These are phyloP conservation scores for Sardina pilchardus DNA, from an alignment of 2,113 vertebrate species.

Conservation along the genomic window DNA sequence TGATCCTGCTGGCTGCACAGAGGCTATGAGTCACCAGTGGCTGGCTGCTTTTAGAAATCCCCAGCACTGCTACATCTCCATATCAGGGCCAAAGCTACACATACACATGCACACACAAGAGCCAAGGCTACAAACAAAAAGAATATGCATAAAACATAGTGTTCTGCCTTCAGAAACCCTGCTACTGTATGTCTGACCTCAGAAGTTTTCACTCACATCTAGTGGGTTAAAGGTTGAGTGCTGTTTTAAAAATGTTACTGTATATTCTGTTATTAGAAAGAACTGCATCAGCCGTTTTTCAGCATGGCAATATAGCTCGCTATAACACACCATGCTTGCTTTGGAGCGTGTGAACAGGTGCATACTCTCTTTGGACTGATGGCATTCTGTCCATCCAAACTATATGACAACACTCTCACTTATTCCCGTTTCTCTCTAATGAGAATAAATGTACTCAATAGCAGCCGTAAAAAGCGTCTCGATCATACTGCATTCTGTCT, in stretches of 20 bases:
- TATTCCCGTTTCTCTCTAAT: not conserved
- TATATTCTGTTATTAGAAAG: not conserved
- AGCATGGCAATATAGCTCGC: not conserved
- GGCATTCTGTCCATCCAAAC: not conserved
- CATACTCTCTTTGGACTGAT: not conserved
- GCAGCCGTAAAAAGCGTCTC: not conserved
- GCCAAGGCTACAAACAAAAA: not conserved
- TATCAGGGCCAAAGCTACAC: constrained; percentile 46
- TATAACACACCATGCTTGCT: not conserved
- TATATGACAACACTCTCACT: not conserved
- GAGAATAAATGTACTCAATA: not conserved
- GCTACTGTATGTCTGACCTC: not conserved
- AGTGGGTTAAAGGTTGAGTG: not conserved
- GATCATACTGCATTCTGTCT: not conserved
- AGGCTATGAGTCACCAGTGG: constrained; percentile 54
- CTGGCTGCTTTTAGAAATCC: constrained; percentile 59
- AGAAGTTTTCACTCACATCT: not conserved
- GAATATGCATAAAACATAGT: not conserved
- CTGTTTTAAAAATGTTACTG: not conserved
- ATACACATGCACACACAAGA: constrained; percentile 17
- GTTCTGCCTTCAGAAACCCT: not conserved
- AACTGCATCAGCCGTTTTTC: not conserved
- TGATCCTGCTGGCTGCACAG: constrained; percentile 44
- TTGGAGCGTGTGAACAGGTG: not conserved
- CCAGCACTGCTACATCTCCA: constrained; percentile 45